Evolutionary conservation across 2,113 vertebrate genomes (phyloP), one percentile per base, ranked within the genome.

Genomic region (Proteles cristata): DNA sequence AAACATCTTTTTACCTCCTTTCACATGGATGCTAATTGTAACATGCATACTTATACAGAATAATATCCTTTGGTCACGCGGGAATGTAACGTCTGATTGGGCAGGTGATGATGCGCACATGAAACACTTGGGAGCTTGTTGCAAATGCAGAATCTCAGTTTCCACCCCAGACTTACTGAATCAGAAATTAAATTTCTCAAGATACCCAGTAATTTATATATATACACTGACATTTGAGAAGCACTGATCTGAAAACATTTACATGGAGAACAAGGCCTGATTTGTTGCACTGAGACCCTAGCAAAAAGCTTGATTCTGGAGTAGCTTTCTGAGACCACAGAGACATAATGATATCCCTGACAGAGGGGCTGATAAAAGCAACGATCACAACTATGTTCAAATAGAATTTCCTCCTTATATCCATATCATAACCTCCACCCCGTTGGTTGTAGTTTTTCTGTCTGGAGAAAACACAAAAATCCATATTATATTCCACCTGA

Each of bases 151-250:
- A 83, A 39, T 87, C 43, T 87, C 85, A 69, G n/a, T 69, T 50
- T 39, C 14, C 53, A 31, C 15, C 43, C n/a, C 31, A 89, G 33
- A 81, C 15, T 26, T 68, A 53, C 26, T 69, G 14, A 71, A 43
- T 95, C 63, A 39, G 26, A 92, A 90, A 74, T 48, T 63, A 33
- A 88, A 21, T 31, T 73, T 68, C 93, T 86, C 23, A 93, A 48
- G 43, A 39, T 74, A 58, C 26, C 65, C 65, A 58, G 28, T 80
- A 26, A 88, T 76, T 87, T 83, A 50, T 43, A 88, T 43, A 88
- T 39, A 28, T 55, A 76, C 19, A 33, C 61, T 86, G 48, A 89
- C 35, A 39, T 81, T 87, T 96, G 53, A 92, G 83, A 96, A 93
- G 33, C 55, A 65, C 28, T 89, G 25, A 5, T 26, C 12, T 61